These are phyloP conservation scores for Vicugna pacos DNA, from an alignment of 2,113 vertebrate species.

Conservation along the genomic window DNA sequence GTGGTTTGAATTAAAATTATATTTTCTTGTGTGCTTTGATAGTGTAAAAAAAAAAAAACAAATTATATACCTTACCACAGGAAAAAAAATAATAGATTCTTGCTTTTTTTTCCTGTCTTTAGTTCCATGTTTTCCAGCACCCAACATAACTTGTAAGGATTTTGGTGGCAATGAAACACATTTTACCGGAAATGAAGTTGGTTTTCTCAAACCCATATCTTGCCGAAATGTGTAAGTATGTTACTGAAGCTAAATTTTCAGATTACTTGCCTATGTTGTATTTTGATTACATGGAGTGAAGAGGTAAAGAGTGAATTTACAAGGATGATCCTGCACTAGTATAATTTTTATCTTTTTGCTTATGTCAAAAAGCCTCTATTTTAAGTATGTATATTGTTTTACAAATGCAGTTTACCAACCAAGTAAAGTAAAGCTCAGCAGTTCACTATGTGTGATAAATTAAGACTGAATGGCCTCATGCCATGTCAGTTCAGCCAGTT, in stretches of 20 bases:
- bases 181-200: constrained; percentile 93
- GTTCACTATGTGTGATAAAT: background rate
- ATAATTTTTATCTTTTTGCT: background rate
- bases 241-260: constrained; percentile 20
- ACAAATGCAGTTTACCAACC: constrained; percentile 12
- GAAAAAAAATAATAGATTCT: constrained; percentile 15
- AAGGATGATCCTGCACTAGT: background rate
- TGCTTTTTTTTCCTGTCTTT: constrained; percentile 72
- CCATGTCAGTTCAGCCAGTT: background rate
- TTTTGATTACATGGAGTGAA: background rate
- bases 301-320: constrained; percentile 21
- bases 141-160: constrained; percentile 94
- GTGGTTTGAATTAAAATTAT: background rate
- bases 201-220: constrained; percentile 93
- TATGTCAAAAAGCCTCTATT: constrained; percentile 21
- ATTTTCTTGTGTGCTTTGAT: constrained; percentile 6
- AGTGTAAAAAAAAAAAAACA: background rate
- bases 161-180: constrained; percentile 91
- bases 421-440: background rate
- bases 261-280: background rate
- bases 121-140: constrained; percentile 96
- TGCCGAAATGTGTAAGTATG: constrained; percentile 97
- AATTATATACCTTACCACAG: background rate
- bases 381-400: background rate
- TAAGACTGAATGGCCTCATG: background rate